Conservation (phyloP, 2,797 vertebrate genomes). For the Acrocephalus scirpaceus region DNA sequence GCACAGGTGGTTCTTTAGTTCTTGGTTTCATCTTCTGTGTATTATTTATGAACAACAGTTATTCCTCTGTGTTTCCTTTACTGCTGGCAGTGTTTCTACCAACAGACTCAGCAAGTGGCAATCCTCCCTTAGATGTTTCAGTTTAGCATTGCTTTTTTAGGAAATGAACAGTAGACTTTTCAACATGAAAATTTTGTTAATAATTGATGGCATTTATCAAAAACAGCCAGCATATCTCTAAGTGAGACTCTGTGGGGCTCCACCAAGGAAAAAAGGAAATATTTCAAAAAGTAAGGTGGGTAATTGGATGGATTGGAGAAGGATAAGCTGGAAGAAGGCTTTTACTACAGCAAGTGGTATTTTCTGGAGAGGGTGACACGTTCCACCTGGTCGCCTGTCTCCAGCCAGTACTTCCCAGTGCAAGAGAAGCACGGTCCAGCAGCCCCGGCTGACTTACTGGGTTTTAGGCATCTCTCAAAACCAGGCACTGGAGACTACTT, state of each 20-base stretch:
- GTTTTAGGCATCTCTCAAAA: fast-evolving
- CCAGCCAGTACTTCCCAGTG: not conserved
- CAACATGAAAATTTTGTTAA: not conserved
- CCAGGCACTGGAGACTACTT: not conserved
- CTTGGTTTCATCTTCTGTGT: not conserved
- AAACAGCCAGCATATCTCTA: not conserved
- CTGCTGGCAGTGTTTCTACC: not conserved
- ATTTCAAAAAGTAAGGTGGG: not conserved
- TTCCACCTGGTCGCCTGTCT: not conserved
- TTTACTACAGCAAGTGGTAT: not conserved
- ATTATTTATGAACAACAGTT: not conserved
- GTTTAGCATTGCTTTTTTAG: not conserved
- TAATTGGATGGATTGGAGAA: not conserved
- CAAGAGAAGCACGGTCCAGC: not conserved
- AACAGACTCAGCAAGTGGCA: not conserved
- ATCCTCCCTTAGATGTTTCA: not conserved
- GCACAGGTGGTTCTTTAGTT: not conserved
- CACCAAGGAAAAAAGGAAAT: not conserved
- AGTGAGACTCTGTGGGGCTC: not conserved
- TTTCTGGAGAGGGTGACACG: not conserved
- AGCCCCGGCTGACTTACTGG: fast-evolving
- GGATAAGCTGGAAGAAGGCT: not conserved
- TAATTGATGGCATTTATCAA: not conserved
- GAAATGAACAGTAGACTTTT: not conserved
- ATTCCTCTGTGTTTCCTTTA: not conserved